These are phyloP conservation scores for Dicyrtomina minuta DNA, from an alignment of 2,888 invertebrate species.

Conservation along the genomic window DNA sequence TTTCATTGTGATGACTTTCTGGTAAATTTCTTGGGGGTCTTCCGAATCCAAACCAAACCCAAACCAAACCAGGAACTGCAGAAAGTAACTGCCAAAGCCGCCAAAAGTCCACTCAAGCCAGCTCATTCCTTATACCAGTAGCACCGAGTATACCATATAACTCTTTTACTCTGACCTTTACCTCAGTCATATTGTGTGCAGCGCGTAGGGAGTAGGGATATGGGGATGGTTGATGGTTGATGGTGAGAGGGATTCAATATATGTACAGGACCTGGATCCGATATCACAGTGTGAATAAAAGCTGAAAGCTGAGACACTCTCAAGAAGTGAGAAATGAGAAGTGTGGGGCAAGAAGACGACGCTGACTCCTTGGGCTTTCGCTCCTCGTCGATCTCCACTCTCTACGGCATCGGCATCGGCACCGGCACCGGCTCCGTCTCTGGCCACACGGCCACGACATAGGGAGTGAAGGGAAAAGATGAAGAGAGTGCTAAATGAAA, in stretches of 20 bases:
- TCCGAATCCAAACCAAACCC: neutral
- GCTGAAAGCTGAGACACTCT: neutral
- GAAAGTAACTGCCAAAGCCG: too few relatives aligned
- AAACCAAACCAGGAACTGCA: too few relatives aligned
- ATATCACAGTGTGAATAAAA: neutral
- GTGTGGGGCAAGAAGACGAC: neutral
- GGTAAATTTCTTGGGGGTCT: constrained; percentile 21
- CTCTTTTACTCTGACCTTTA: too few relatives aligned
- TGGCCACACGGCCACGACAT: neutral
- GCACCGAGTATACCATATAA: too few relatives aligned
- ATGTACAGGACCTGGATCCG: neutral
- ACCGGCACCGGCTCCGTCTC: neutral
- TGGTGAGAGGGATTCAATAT: too few relatives aligned
- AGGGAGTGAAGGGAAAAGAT: constrained; percentile 28
- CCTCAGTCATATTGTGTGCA: too few relatives aligned
- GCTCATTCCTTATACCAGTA: too few relatives aligned
- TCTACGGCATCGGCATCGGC: too few relatives aligned
- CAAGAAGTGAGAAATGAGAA: too few relatives aligned
- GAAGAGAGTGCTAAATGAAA: constrained; percentile 43
- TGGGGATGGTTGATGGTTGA: too few relatives aligned
- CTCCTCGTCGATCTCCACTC: constrained; percentile 1
- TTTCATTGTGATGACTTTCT: neutral
- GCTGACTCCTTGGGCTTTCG: neutral
- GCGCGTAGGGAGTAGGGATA: too few relatives aligned
- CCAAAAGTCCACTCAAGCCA: too few relatives aligned